Conservation (phyloP, 2,113 vertebrate genomes). For the Trichomycterus rosablanca region DNA sequence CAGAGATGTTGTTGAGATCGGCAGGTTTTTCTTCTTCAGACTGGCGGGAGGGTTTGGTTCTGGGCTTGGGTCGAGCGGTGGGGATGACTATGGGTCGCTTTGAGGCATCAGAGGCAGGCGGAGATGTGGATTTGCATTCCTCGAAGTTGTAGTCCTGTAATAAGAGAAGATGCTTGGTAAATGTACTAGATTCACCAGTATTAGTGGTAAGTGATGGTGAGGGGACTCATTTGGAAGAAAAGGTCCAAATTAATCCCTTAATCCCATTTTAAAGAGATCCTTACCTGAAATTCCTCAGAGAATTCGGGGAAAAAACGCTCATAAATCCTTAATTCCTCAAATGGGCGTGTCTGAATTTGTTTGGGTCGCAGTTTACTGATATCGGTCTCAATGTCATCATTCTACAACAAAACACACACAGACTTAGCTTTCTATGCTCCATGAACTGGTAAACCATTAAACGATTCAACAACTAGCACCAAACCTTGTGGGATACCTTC, state of each 20-base stretch:
- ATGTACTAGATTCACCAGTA: too few relatives aligned
- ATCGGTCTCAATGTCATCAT: conserved; percentile 97
- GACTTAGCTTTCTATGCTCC: not conserved
- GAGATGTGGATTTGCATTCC: conserved; percentile 51
- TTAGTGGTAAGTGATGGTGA: too few relatives aligned
- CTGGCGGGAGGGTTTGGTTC: conserved; percentile 46
- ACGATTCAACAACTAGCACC: not conserved
- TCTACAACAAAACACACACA: conserved; percentile 66
- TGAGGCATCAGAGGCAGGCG: conserved; percentile 56
- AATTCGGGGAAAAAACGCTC: conserved; percentile 90
- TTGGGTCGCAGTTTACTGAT: conserved; percentile 86
- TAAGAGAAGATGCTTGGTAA: not conserved
- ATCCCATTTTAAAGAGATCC: not conserved
- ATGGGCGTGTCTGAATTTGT: conserved; percentile 67
- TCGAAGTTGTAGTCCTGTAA: conserved; percentile 77
- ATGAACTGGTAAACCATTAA: too few relatives aligned
- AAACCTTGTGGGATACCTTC: not conserved
- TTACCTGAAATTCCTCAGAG: conserved; percentile 89
- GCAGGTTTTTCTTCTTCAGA: conserved; percentile 55
- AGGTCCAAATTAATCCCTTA: not conserved
- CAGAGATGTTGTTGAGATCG: conserved; percentile 59
- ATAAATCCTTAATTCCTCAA: conserved; percentile 88
- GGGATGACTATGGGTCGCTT: conserved; percentile 85
- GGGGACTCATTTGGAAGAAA: too few relatives aligned
- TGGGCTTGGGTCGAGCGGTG: conserved; percentile 66